Evolutionary conservation across 2,797 vertebrate species (phyloP), one percentile per base, ranked within the genome.

Genomic region (Enoplosus armatus): DNA sequence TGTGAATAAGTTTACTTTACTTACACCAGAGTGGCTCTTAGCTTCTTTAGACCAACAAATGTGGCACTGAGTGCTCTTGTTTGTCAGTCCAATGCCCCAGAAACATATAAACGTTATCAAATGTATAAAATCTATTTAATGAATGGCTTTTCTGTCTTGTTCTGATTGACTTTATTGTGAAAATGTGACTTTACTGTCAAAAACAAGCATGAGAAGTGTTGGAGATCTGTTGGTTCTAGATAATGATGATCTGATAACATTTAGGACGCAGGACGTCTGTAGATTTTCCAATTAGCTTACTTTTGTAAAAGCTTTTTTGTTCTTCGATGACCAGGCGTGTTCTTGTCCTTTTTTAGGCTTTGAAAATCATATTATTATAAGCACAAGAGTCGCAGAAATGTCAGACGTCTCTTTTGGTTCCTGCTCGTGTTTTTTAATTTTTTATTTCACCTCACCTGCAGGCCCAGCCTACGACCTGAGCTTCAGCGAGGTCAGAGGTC

Each of bases 381-480:
- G 14, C 50, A 26, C 24, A 53, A 53, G n/a, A 9, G 12, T 8
- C 11, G 27, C 9, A 53, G 4, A 53, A 53, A 26, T 27, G 24
- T n/a, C n/a, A n/a, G 20, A 8, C 14, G 10, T 53, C 18, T 58
- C n/a, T n/a, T n/a, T n/a, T n/a, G n/a, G n/a, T n/a, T 41, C 24
- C n/a, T 20, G 3, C 41, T 59, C 20, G 39, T 51, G 8, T 35
- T n/a, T 50, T 15, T 53, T 8, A 24, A 1, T 47, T 8, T 68
- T 6, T 70, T 31, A 67, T 27, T 15, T 8, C 20, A 8, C n/a
- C 9, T 24, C 0, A 47, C 26, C 66, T 71, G 5, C 86, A 99
- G 98, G 98, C 35, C 98, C 98, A 10, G 92, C 97, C 45, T 97
- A 96, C 8, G 98, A 96, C 88, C 89, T 99, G 92, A 96, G 91